Evolutionary conservation across 2,888 invertebrate species (phyloP).

Genomic region (Hipparchia semele): DNA sequence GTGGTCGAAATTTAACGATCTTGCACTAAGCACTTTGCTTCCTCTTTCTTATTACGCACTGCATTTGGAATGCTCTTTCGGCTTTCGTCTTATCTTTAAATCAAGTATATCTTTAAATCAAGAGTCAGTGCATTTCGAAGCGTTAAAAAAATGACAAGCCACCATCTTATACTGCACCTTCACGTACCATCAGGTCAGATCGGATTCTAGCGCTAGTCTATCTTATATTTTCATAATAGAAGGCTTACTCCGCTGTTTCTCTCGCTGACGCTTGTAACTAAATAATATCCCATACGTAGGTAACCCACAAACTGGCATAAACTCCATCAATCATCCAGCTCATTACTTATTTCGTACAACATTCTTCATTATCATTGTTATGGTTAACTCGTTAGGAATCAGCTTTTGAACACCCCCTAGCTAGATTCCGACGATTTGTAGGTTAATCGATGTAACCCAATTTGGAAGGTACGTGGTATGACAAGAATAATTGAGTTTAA

Average conservation of each 20-base stretch:
- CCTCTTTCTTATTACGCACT: too few species aligned
- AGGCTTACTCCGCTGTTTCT: not conserved
- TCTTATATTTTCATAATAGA: too few species aligned
- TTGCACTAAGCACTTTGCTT: too few species aligned
- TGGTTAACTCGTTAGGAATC: conserved; percentile 18
- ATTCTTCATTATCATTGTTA: conserved; percentile 30
- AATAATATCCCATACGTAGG: conserved; percentile 13
- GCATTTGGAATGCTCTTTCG: too few species aligned
- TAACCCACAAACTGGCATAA: conserved; percentile 32
- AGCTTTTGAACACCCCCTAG: conserved; percentile 3
- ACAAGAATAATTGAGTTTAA: not conserved
- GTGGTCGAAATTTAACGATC: too few species aligned
- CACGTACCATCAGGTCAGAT: too few species aligned
- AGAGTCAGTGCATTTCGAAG: too few species aligned
- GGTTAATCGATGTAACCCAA: conserved; percentile 9
- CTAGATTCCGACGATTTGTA: conserved; percentile 1
- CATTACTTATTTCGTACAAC: conserved; percentile 35
- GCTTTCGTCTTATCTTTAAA: too few species aligned
- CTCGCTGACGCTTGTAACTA: conserved; percentile 17
- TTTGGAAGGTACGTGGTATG: not conserved
- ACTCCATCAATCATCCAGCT: conserved; percentile 38
- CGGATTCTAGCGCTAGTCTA: too few species aligned
- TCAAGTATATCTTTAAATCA: too few species aligned
- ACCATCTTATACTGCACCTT: too few species aligned
- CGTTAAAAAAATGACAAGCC: too few species aligned